phyloP scores from a whole-genome alignment of 2,113 vertebrate genomes.

The Panthera tigris region DNA sequence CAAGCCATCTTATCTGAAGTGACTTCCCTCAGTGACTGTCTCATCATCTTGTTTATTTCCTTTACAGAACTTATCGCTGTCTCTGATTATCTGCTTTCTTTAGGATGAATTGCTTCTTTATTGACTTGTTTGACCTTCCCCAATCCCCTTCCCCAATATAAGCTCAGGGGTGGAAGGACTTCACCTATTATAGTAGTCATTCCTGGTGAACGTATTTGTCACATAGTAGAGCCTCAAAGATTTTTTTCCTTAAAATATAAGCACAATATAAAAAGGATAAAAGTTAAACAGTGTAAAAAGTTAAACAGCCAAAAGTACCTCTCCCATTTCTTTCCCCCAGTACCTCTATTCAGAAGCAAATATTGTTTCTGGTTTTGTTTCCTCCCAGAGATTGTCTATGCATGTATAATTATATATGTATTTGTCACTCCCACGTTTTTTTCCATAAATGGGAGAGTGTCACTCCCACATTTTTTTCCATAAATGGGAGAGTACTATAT shows the following conservation, averaged over 20 bases:
- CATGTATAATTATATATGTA: neutral
- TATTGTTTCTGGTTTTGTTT: slow-evolving; percentile 11
- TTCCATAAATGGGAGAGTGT: neutral
- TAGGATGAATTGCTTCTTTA: neutral
- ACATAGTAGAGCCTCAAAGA: neutral
- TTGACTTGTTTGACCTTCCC: neutral
- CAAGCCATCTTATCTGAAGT: neutral
- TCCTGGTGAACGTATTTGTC: neutral
- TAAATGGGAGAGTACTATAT: neutral
- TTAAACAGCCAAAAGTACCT: neutral
- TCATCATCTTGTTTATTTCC: neutral
- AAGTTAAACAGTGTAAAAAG: neutral
- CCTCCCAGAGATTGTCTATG: neutral
- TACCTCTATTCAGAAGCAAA: neutral
- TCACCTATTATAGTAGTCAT: neutral
- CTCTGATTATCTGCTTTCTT: slow-evolving; percentile 20
- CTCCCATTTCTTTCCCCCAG: neutral
- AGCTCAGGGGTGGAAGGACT: neutral
- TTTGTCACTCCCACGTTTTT: neutral
- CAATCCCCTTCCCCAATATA: neutral
- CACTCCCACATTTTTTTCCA: neutral
- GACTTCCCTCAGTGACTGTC: neutral
- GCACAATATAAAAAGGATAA: neutral
- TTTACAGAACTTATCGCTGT: neutral
- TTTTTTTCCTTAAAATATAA: neutral